Evolutionary conservation across 1,140 invertebrate species (phyloP).

Genomic region (Bombus soroeensis): DNA sequence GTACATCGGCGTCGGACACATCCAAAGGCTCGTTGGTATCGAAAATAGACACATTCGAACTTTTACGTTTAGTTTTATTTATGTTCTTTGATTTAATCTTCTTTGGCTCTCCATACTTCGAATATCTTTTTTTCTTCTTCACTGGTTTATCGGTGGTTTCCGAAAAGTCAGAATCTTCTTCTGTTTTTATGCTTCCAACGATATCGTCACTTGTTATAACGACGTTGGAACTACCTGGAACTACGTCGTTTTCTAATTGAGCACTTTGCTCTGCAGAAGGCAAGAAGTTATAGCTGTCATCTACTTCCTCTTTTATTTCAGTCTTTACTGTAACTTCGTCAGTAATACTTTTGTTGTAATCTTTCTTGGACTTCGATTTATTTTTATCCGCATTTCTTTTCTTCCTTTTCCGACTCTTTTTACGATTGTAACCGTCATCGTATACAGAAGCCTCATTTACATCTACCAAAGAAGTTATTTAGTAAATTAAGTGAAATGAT

Average conservation of each 20-base stretch:
- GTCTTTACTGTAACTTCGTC: conserved; percentile 21
- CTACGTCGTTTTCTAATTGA: not conserved
- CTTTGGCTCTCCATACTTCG: conserved; percentile 65
- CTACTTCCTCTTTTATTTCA: conserved; percentile 50
- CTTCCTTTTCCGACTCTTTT: conserved; percentile 78
- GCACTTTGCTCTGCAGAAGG: not conserved
- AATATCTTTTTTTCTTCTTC: conserved; percentile 68
- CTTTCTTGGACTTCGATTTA: conserved; percentile 53
- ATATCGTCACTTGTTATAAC: conserved; percentile 5
- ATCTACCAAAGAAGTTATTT: conserved; percentile 72
- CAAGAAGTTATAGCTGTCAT: conserved; percentile 1
- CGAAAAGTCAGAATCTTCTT: conserved; percentile 36
- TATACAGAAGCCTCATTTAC: conserved; percentile 82
- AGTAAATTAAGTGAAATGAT: not conserved
- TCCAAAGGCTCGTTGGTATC: conserved; percentile 67
- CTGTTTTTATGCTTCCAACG: conserved; percentile 19
- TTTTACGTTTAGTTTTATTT: conserved; percentile 67
- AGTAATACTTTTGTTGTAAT: conserved; percentile 35
- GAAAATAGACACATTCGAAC: conserved; percentile 61
- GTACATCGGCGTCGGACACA: conserved; percentile 74
- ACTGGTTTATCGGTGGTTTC: conserved; percentile 47
- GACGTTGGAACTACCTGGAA: conserved; percentile 28
- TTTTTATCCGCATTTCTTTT: conserved; percentile 61
- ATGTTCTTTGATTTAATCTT: conserved; percentile 61
- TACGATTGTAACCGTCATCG: conserved; percentile 84